Conservation (phyloP, 2,888 invertebrate species). For the Ischnus inquisitorius region DNA sequence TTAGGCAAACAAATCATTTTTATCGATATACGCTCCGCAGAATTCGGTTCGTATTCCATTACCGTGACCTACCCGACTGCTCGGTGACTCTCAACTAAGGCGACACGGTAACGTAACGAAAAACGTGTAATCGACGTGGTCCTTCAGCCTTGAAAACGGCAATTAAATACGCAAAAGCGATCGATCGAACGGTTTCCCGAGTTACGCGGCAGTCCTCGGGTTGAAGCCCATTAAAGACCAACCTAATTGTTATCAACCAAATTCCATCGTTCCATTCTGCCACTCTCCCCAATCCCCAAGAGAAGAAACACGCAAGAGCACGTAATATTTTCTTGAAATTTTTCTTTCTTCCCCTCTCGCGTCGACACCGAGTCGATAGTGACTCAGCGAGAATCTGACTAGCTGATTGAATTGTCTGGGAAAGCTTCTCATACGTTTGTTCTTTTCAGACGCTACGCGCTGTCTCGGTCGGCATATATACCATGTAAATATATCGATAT, state of each 20-base stretch:
- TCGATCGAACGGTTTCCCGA: background rate
- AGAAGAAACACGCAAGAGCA: background rate
- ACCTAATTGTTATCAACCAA: background rate
- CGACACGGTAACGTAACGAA: background rate
- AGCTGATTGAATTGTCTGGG: conserved; percentile 22
- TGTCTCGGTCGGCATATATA: background rate
- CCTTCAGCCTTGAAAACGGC: background rate
- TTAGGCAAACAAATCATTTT: no score
- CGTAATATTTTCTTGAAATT: background rate
- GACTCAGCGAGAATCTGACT: background rate
- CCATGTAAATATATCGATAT: background rate
- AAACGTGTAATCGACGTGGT: background rate
- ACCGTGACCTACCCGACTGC: conserved; percentile 32
- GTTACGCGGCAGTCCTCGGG: background rate
- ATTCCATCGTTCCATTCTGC: background rate
- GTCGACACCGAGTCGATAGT: background rate
- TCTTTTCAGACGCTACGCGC: background rate
- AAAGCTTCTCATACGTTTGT: background rate
- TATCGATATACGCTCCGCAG: background rate
- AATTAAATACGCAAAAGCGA: background rate
- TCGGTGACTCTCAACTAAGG: conserved; percentile 12
- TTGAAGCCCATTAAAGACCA: background rate
- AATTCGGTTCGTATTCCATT: background rate
- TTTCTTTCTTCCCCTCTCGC: background rate
- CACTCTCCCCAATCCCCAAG: background rate